These are phyloP conservation scores for Callipepla californica DNA, from an alignment of 2,113 vertebrate species.

Conservation along the genomic window DNA sequence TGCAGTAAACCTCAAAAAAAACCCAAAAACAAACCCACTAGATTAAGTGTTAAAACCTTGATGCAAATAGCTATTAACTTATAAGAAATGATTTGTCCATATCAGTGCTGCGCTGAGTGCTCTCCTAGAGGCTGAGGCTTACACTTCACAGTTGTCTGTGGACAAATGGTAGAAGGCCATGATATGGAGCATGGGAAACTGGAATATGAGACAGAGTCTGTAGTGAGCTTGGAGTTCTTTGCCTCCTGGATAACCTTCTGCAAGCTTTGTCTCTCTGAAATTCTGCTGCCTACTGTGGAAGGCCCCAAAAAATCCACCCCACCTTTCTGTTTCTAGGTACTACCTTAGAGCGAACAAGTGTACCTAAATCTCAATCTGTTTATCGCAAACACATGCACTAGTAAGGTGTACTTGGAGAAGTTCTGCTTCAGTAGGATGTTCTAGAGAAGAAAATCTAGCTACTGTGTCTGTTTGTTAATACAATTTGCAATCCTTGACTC, in stretches of 20 bases:
- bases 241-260: accelerated
- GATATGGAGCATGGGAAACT: background rate
- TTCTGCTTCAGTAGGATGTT: accelerated
- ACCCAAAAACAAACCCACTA: background rate
- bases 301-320: background rate
- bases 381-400: background rate
- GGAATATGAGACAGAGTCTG: background rate
- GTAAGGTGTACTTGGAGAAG: background rate
- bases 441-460: background rate
- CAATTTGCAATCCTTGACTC: background rate
- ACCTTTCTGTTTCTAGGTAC: background rate
- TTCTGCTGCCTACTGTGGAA: background rate
- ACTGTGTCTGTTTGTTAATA: background rate
- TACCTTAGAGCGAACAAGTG: background rate
- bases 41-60: background rate
- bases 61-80: background rate
- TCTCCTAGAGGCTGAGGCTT: background rate
- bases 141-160: background rate
- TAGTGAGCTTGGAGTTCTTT: background rate
- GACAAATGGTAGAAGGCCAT: background rate
- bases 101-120: background rate
- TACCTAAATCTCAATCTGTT: background rate
- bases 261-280: background rate
- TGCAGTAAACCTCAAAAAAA: background rate
- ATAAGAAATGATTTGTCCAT: background rate